phyloP scores from a whole-genome alignment of 2,113 vertebrate species.

The Danionella cerebrum region DNA sequence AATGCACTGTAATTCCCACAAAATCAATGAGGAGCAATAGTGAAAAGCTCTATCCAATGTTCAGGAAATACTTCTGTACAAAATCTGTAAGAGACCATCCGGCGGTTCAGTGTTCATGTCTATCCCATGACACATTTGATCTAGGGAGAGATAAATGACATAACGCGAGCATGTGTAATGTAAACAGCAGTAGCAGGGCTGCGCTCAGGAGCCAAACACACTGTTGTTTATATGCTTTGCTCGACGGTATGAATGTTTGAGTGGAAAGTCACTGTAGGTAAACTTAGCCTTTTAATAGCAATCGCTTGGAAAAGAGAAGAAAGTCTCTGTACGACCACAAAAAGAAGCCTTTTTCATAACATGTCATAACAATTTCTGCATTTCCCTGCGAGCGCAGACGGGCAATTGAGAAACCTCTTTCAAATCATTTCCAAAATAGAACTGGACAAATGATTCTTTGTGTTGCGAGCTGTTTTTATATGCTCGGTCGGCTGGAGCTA shows the following conservation, averaged over 20 bases:
- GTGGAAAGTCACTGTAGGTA: conserved; percentile 32
- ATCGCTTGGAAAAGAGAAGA: conserved; percentile 14
- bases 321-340: conserved; percentile 28
- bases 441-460: conserved; percentile 36
- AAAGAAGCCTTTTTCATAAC: conserved; percentile 30
- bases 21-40: too few relatives aligned
- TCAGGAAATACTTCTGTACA: too few relatives aligned
- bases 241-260: conserved; percentile 16
- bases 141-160: background rate
- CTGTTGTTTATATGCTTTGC: conserved; percentile 28
- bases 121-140: background rate
- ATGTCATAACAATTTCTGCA: conserved; percentile 28
- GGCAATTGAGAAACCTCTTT: conserved; percentile 41
- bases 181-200: background rate
- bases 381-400: conserved; percentile 26
- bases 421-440: conserved; percentile 38
- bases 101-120: background rate
- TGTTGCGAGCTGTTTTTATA: conserved; percentile 20
- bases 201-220: background rate
- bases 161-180: background rate
- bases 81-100: background rate
- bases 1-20: too few relatives aligned
- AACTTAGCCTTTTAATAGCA: conserved; percentile 26
- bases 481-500: background rate
- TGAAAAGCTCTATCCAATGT: too few relatives aligned